These are phyloP conservation scores for Zosterops japonicus DNA, from an alignment of 2,113 vertebrate species.

Conservation along the genomic window DNA sequence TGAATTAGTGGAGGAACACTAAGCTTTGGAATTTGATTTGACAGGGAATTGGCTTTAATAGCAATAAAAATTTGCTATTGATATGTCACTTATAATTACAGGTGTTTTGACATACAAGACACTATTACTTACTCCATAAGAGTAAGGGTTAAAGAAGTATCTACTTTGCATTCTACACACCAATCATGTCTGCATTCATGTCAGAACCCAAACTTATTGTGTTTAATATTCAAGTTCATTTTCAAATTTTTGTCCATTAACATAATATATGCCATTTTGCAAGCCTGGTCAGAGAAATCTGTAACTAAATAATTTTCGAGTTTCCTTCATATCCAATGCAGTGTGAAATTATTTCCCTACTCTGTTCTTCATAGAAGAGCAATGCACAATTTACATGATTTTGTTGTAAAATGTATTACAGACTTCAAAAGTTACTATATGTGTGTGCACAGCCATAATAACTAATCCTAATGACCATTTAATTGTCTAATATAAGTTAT, in stretches of 20 bases:
- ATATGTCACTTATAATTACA: neutral
- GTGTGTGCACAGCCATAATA: conserved; percentile 17
- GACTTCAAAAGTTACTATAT: conserved; percentile 50
- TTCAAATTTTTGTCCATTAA: conserved; percentile 79
- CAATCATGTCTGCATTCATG: conserved; percentile 58
- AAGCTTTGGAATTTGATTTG: neutral
- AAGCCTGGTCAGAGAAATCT: conserved; percentile 81
- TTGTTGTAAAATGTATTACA: conserved; percentile 49
- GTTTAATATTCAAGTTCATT: conserved; percentile 83
- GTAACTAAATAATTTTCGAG: conserved; percentile 85
- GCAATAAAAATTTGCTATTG: neutral
- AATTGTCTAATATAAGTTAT: conserved; percentile 58
- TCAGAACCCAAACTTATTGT: conserved; percentile 73
- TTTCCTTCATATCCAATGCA: conserved; percentile 81
- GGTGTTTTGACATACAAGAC: neutral
- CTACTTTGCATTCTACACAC: conserved; percentile 42
- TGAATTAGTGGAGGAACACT: neutral
- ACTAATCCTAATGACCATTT: conserved; percentile 55
- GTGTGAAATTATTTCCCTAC: conserved; percentile 81
- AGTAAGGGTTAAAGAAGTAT: conserved; percentile 64
- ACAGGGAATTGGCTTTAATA: neutral
- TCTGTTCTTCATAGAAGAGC: conserved; percentile 61
- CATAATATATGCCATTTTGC: conserved; percentile 81
- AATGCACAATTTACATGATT: conserved; percentile 51
- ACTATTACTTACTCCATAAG: neutral